Percentiles rank a stretch among this genome's conserved stretches.
Evolutionary conservation across 1,140 invertebrate species (phyloP).

Genomic region (Brachionus rubens): DNA sequence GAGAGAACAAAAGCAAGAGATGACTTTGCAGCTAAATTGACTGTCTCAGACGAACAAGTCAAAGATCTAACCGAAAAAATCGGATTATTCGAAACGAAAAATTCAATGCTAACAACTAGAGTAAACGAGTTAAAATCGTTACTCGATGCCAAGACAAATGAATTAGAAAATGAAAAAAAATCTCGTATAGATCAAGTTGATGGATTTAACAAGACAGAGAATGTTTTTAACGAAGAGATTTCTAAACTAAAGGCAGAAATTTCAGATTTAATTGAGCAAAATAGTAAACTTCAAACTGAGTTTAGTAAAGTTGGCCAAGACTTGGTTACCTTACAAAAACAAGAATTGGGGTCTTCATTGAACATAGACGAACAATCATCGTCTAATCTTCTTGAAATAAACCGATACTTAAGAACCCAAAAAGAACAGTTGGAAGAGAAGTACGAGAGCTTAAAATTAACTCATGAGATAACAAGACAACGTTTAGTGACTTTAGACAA

Average conservation of each 20-base stretch:
- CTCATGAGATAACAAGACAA: slow-evolving; percentile 8
- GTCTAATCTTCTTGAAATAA: slow-evolving; percentile 38
- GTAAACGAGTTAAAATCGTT: neutral
- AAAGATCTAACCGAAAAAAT: slow-evolving; percentile 18
- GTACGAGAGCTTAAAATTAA: slow-evolving; percentile 16
- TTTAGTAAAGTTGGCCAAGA: slow-evolving; percentile 43
- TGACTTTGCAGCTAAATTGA: slow-evolving; percentile 21
- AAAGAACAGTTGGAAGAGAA: slow-evolving; percentile 44
- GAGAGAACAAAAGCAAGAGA: slow-evolving; percentile 20
- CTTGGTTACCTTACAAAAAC: slow-evolving; percentile 27
- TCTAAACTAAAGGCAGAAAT: slow-evolving; percentile 14
- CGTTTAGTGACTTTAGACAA: neutral
- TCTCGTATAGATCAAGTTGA: slow-evolving; percentile 2
- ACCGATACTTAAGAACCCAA: slow-evolving; percentile 33
- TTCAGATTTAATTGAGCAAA: slow-evolving; percentile 23
- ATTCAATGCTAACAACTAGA: neutral
- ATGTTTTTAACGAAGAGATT: no score
- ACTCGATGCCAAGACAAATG: neutral
- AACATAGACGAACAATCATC: slow-evolving; percentile 21
- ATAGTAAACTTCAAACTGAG: slow-evolving; percentile 20
- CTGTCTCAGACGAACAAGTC: slow-evolving; percentile 31
- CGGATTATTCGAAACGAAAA: neutral
- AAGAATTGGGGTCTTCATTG: neutral
- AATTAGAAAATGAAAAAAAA: slow-evolving; percentile 34
- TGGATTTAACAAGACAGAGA: neutral